Evolutionary conservation across 1,140 invertebrate genomes (phyloP).

Genomic region (Trichonephila clavipes): DNA sequence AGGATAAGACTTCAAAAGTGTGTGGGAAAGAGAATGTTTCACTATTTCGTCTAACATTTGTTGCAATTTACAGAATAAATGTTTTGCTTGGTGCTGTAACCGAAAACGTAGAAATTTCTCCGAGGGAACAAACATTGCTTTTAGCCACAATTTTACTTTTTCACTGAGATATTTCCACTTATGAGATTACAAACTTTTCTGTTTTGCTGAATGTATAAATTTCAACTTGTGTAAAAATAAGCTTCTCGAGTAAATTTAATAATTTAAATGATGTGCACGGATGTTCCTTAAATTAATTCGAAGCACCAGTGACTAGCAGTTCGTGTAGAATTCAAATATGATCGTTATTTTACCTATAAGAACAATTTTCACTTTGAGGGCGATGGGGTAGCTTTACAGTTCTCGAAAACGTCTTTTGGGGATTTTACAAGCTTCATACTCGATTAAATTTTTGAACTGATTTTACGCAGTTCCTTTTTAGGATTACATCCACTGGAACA

Average conservation of each 20-base stretch:
- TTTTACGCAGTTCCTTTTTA: neutral
- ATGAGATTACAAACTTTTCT: slow-evolving; percentile 61
- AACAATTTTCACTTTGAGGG: neutral
- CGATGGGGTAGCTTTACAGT: neutral
- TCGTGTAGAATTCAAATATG: slow-evolving; percentile 62
- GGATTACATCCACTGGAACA: neutral
- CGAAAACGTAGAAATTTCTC: neutral
- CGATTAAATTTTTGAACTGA: slow-evolving; percentile 10
- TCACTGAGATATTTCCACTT: slow-evolving; percentile 33
- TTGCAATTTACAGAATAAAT: neutral
- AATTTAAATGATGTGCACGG: slow-evolving; percentile 54
- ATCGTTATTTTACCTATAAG: neutral
- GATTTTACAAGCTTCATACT: neutral
- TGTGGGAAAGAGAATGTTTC: neutral
- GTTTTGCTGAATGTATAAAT: slow-evolving; percentile 52
- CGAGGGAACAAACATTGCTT: slow-evolving; percentile 9
- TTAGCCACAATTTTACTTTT: neutral
- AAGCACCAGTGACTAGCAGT: neutral
- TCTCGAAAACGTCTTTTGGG: neutral
- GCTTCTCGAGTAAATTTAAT: slow-evolving; percentile 57
- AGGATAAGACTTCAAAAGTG: neutral
- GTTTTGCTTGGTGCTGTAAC: neutral
- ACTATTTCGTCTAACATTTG: slow-evolving; percentile 1
- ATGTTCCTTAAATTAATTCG: slow-evolving; percentile 69
- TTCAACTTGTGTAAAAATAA: slow-evolving; percentile 51